Evolutionary conservation across 2,113 vertebrate species (phyloP), one percentile per base, ranked within the genome.

Genomic region (Epinephelus fuscoguttatus): DNA sequence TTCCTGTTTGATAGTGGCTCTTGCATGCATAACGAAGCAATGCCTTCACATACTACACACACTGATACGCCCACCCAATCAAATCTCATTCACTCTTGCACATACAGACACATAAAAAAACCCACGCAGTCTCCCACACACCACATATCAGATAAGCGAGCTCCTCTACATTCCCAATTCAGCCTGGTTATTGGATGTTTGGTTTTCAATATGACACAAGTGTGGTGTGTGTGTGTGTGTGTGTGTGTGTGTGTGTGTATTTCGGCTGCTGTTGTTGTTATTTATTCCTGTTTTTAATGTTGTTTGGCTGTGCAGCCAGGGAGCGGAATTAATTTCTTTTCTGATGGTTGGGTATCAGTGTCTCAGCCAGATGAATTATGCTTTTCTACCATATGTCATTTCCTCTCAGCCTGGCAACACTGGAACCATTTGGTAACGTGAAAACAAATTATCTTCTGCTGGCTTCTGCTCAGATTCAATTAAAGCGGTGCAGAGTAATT

Each of bases 361-460:
- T 94, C 87, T 94, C 85, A 93, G 92, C 91, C 85, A 91, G 90
- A 95, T 96, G 93, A 95, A 95, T 95, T 94, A 94, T 94, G 88
- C 87, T 84, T 91, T 86, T 77, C 89, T 84, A 90, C 90, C 94
- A 94, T 92, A 92, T 95, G 94, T 94, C 90, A 95, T 94, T 95
- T 95, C 97, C 97, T 96, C 95, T 97, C 96, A 96, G 95, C 95
- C 95, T 96, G 96, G 96, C 96, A 97, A 95, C 96, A 96, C 96
- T 96, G 96, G 95, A 97, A 96, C 96, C 97, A 96, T 98, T 98
- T 96, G 96, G 96, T 96, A 96, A 98, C 94, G 96, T 96, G 96
- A 98, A 98, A 98, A 99, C 97, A 98, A 98, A 98, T 98, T 96
- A 98, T 98, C 96, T 96, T 96, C 95, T 95, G 95, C 96, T 97